Conservation (phyloP, 2,797 vertebrate genomes). For the Gambusia yucatana region DNA sequence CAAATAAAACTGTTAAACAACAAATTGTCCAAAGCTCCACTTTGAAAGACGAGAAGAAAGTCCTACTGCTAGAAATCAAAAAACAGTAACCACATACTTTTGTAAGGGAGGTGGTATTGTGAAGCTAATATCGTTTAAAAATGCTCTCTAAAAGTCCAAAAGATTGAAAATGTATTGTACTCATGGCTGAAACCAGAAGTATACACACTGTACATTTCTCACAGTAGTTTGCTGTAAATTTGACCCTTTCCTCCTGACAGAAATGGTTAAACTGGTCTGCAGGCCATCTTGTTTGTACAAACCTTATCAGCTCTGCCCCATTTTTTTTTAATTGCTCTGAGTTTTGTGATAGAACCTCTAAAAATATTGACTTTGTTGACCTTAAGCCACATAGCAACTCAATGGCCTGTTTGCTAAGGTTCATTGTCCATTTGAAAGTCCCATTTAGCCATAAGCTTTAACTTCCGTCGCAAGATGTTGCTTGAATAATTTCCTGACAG, state of each 20-base stretch:
- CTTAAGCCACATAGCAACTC: neutral
- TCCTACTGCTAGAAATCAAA: neutral
- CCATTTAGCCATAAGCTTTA: neutral
- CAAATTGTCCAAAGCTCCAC: neutral
- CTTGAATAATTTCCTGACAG: too few species aligned
- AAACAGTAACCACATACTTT: neutral
- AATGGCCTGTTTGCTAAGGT: neutral
- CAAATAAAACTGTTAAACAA: constrained; percentile 7
- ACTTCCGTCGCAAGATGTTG: neutral
- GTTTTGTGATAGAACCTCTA: neutral
- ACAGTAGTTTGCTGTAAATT: neutral
- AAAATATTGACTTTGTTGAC: neutral
- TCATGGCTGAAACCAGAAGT: neutral
- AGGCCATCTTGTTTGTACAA: neutral
- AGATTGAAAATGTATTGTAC: neutral
- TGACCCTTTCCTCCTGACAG: neutral
- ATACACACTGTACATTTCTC: neutral
- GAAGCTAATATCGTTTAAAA: neutral
- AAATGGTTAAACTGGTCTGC: neutral
- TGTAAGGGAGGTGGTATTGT: neutral
- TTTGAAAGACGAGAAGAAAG: neutral
- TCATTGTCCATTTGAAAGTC: neutral
- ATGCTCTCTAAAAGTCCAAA: neutral
- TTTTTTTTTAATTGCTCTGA: neutral
- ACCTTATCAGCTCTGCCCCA: neutral